Percentiles rank a stretch among this genome's conserved stretches.
phyloP scores from a whole-genome alignment of 2,797 vertebrate genomes.

The Anguilla obscura region DNA sequence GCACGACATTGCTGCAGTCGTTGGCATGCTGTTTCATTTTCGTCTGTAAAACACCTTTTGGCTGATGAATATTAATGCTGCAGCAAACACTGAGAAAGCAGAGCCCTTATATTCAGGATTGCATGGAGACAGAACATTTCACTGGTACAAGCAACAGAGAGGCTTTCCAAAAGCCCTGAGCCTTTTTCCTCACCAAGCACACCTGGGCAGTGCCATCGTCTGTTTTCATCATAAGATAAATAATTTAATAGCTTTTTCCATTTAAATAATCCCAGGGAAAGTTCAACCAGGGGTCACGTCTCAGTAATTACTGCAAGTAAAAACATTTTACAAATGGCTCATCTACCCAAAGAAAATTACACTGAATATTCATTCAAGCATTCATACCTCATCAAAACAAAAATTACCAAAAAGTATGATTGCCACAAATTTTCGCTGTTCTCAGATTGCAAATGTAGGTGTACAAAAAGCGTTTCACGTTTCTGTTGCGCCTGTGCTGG shows the following conservation, averaged over 20 bases:
- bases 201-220: background rate
- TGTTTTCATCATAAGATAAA: background rate
- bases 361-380: background rate
- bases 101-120: slow-evolving; percentile 32
- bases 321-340: slow-evolving; percentile 2
- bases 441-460: too few species aligned
- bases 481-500: too few species aligned
- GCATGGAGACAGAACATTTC: background rate
- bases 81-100: slow-evolving; percentile 18
- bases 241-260: background rate
- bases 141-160: background rate
- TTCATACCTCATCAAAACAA: background rate
- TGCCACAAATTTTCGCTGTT: background rate
- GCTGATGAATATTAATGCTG: slow-evolving; percentile 43
- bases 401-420: background rate
- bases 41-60: slow-evolving; percentile 31
- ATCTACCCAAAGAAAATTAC: background rate
- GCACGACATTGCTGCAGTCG: slow-evolving; percentile 27
- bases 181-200: background rate
- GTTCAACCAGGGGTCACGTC: background rate
- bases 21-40: too few species aligned
- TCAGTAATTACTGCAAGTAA: background rate
- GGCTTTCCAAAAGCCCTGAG: slow-evolving; percentile 22
- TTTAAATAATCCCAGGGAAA: background rate
- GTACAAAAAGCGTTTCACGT: too few species aligned